These are phyloP conservation scores for Glyptemys insculpta DNA, from an alignment of 2,797 vertebrate species.

Conservation along the genomic window DNA sequence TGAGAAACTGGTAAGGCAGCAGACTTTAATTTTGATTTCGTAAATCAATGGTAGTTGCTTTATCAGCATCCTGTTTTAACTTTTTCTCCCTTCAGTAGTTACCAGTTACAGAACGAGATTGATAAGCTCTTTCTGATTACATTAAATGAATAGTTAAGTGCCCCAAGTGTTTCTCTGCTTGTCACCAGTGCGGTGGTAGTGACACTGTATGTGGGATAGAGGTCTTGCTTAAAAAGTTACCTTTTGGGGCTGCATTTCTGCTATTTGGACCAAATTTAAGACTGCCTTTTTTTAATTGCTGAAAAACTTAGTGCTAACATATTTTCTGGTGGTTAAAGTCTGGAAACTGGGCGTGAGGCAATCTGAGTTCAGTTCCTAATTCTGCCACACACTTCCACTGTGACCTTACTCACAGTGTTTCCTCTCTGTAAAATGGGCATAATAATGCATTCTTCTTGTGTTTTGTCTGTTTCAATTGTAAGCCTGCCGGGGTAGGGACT, in stretches of 20 bases:
- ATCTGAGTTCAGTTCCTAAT: background rate
- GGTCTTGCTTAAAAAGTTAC: background rate
- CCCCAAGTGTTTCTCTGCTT: background rate
- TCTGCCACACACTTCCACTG: background rate
- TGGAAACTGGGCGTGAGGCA: background rate
- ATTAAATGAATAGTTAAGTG: background rate
- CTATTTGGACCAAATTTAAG: background rate
- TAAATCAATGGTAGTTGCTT: background rate
- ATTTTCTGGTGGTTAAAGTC: no score
- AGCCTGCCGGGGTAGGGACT: no score
- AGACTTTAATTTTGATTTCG: background rate
- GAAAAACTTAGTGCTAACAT: no score
- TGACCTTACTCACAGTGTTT: background rate
- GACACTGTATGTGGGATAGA: background rate
- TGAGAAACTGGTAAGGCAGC: background rate
- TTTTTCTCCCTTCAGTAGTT: background rate
- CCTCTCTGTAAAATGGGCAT: background rate
- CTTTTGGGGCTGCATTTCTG: background rate
- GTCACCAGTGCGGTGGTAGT: background rate
- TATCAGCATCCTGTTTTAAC: background rate
- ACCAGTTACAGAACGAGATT: slow-evolving; percentile 8
- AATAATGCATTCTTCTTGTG: background rate
- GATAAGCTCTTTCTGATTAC: slow-evolving; percentile 5
- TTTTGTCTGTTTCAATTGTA: background rate
- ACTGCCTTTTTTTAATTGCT: background rate